Evolutionary conservation across 2,888 invertebrate genomes (phyloP), one percentile per base, ranked within the genome.

Genomic region (Cataglyphis livida): DNA sequence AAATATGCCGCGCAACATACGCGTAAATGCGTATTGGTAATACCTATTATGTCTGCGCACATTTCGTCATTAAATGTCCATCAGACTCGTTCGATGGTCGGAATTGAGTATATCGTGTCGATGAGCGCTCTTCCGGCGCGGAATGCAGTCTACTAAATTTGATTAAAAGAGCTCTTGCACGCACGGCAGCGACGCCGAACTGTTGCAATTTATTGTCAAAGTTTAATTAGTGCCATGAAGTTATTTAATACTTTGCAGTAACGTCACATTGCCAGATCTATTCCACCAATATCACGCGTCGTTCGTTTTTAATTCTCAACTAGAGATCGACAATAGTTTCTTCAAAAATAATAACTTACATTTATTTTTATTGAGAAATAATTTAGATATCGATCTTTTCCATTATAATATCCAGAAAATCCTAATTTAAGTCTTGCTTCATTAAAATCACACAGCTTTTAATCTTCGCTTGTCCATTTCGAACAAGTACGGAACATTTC

Each of bases 31-130:
- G 68, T 61, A 59, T 70, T 70, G 68, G 74, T 82, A 84, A 84
- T 75, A 68, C 62, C 84, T 73, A 66, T 84, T 79, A 83, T 54
- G 51, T 18, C 44, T n/a, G 48, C 71, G 81, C 76, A 48, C 73
- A 59, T 75, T 85, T 82, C 66, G 84, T 74, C 82, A 84, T 84
- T 73, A 81, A 78, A 78, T 71, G 82, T 85, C 82, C 84, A 65
- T 85, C 85, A 85, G 76, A 65, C 73, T 57, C 61, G 76, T 81
- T 82, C 73, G 73, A 73, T 68, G 51, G 48, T 68, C 78, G 51
- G 61, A 68, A 78, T 64, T 48, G 66, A 81, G 66, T 81, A 65
- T 66, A 79, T 66, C 81, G 44, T n/a, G 59, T 32, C 48, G 61
- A 61, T 70, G 70, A 51, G 54, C 66, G 61, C 65, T 62, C 38